These are phyloP conservation scores for Patiria pectinifera DNA, from an alignment of 53 echinoderm and acorn worm genomes.

Conservation along the genomic window DNA sequence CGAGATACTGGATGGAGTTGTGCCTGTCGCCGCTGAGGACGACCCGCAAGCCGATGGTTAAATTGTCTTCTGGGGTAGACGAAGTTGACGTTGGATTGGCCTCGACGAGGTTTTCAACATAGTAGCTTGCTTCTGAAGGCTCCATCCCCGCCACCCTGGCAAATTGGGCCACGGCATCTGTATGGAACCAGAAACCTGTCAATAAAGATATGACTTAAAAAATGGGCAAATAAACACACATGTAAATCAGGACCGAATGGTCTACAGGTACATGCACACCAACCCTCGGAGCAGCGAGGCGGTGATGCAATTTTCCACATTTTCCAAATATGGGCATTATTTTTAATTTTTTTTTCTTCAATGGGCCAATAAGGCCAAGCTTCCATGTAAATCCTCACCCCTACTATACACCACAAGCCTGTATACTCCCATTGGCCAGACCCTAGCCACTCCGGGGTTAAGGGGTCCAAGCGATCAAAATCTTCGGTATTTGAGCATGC, in stretches of 20 bases:
- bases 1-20: constrained; percentile 91
- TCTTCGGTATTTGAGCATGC: too few species aligned
- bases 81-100: constrained; percentile 47
- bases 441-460: too few species aligned
- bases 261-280: too few species aligned
- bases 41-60: constrained; percentile 90
- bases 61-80: constrained; percentile 74
- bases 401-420: too few species aligned
- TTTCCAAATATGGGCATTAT: too few species aligned
- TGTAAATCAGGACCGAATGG: background rate
- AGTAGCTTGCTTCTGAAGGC: constrained; percentile 79
- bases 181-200: background rate
- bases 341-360: too few species aligned
- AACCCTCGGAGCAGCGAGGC: too few species aligned
- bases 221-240: background rate
- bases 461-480: too few species aligned
- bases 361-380: too few species aligned
- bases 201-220: background rate
- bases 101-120: constrained; percentile 81
- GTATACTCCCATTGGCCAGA: too few species aligned
- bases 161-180: constrained; percentile 95
- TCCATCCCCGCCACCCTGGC: constrained; percentile 91
- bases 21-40: constrained; percentile 92
- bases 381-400: too few species aligned
- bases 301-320: too few species aligned